Conservation (phyloP, 2,888 invertebrate genomes). For the Lapara coniferarum region DNA sequence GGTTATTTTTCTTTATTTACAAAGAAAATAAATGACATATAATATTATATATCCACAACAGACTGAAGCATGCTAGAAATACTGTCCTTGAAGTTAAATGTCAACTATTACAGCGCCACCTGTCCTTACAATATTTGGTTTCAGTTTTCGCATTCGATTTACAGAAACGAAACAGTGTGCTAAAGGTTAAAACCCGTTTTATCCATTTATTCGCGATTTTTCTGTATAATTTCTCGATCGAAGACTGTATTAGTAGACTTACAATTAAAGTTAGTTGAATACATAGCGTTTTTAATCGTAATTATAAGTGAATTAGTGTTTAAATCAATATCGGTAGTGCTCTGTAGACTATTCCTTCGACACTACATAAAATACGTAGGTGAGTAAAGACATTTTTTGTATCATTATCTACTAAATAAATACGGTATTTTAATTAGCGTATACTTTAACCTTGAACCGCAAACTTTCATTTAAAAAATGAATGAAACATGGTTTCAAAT, state of each 20-base stretch:
- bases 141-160: slow-evolving; percentile 27
- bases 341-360: slow-evolving; percentile 31
- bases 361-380: slow-evolving; percentile 36
- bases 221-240: slow-evolving; percentile 27
- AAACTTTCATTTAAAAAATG: slow-evolving; percentile 16
- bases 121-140: slow-evolving; percentile 5
- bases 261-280: background rate
- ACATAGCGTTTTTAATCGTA: background rate
- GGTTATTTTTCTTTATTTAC: too few species aligned
- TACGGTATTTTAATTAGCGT: background rate
- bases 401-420: slow-evolving; percentile 27
- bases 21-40: too few species aligned
- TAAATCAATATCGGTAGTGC: slow-evolving; percentile 29
- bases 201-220: slow-evolving; percentile 35
- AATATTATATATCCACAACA: too few species aligned
- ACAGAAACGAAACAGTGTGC: slow-evolving; percentile 33
- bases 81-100: background rate
- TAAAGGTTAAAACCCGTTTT: slow-evolving; percentile 39
- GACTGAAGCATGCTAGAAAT: background rate
- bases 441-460: background rate
- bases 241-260: background rate
- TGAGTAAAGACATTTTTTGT: slow-evolving; percentile 48
- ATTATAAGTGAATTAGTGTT: slow-evolving; percentile 35
- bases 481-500: slow-evolving; percentile 33
- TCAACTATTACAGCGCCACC: background rate